A percentile compares a stretch with the other conserved stretches of the same genome.
Evolutionary conservation across 1,140 invertebrate genomes (phyloP).

Genomic region (Agrilus planipennis): DNA sequence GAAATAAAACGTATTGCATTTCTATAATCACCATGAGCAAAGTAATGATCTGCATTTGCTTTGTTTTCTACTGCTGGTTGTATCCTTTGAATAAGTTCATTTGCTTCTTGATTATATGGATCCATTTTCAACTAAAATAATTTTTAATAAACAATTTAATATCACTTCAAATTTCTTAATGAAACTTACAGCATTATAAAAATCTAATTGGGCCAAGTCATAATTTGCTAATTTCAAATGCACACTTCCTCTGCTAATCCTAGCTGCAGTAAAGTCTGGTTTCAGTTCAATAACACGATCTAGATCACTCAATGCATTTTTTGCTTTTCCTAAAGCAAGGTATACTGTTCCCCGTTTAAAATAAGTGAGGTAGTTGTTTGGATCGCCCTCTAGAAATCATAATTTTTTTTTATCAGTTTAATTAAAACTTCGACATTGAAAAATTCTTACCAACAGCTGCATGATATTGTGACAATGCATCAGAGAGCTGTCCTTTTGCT

Average conservation of each 20-base stretch:
- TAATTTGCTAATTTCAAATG: constrained; percentile 83
- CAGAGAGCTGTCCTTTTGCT: constrained; percentile 82
- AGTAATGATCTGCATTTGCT: constrained; percentile 51
- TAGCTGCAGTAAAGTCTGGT: constrained; percentile 84
- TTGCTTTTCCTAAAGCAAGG: constrained; percentile 90
- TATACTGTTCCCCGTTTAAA: constrained; percentile 94
- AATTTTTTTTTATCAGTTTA: constrained; percentile 1
- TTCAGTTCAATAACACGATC: constrained; percentile 86
- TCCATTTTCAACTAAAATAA: constrained; percentile 56
- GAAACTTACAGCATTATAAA: constrained; percentile 68
- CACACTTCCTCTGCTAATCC: constrained; percentile 76
- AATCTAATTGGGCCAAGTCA: constrained; percentile 70
- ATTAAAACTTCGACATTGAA: constrained; percentile 11
- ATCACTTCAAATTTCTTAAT: neutral
- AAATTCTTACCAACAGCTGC: constrained; percentile 78
- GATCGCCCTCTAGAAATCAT: constrained; percentile 77
- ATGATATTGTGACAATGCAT: constrained; percentile 96
- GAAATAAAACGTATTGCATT: constrained; percentile 60
- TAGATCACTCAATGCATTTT: constrained; percentile 88
- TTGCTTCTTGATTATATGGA: constrained; percentile 65
- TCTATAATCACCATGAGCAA: constrained; percentile 52
- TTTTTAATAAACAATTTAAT: neutral
- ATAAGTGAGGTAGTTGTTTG: constrained; percentile 90
- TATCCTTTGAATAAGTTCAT: constrained; percentile 50
- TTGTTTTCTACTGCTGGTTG: constrained; percentile 54